Evolutionary conservation across 2,797 vertebrate genomes (phyloP), one percentile per base, ranked within the genome.

Genomic region (Sebastes minor): DNA sequence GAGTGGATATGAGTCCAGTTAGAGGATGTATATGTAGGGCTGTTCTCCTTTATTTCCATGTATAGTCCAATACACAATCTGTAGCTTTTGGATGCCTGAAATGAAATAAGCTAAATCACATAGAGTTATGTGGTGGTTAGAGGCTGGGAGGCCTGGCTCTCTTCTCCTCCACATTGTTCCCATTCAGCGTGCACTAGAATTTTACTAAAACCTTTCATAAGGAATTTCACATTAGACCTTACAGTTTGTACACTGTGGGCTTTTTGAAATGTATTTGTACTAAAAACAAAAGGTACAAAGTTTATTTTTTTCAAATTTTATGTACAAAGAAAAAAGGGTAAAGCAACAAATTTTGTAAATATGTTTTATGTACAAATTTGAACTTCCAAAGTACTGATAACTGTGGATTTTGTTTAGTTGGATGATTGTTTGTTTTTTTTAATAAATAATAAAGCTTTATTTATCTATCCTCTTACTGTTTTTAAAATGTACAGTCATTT

Each of bases 381-480:
- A 90, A 84, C 81, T 92, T 87, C 88, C 82, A 89, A 91, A 90
- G 86, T 97, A 95, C 97, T 97, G 94, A 96, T 92, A 81, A 81
- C 75, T 93, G 93, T 93, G 92, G 90, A 90, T 86, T 95, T 91
- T 86, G 84, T 93, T 94, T 93, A 90, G 92, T 95, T 94, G 94
- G 78, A 78, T 86, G 49, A 93, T 93, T 94, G 64, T 80, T 87
- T 0, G 20, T 91, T 69, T 76, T 89, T 95, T 96, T 95, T 96
- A 63, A 80, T 70, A 71, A 86, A 79, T 83, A 87, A 94, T 91
- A 87, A 92, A 90, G 93, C 95, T 97, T 97, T 97, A 98, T 98
- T 98, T 98, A 98, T 97, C 96, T 88, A 92, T 83, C 90, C 88
- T 93, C 63, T 92, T 94, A 94, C 93, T 94, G 92, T 93, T 96